A percentile compares a stretch with the other conserved stretches of the same genome.
Conservation (phyloP, 2,888 invertebrate species). For the Atethmia centrago region DNA sequence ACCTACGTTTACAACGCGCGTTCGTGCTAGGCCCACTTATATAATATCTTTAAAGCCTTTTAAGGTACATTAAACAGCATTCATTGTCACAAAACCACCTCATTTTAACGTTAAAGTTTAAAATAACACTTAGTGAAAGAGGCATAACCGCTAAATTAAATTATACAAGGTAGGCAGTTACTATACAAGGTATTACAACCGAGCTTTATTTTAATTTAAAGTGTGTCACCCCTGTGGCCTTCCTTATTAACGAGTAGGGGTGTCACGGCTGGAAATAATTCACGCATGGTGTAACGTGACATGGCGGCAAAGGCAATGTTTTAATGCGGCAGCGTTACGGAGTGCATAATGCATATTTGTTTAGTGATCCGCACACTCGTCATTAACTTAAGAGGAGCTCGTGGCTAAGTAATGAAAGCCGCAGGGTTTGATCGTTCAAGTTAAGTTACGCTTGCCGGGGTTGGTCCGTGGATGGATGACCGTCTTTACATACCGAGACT, state of each 20-base stretch:
- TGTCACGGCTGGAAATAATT: slow-evolving; percentile 36
- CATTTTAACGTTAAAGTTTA: slow-evolving; percentile 32
- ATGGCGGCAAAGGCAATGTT: slow-evolving; percentile 6
- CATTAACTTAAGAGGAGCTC: no score
- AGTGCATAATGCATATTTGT: not conserved
- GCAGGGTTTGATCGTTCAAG: no score
- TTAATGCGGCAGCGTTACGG: not conserved
- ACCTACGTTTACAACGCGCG: no score
- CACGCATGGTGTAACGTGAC: not conserved
- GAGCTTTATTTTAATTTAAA: slow-evolving; percentile 58
- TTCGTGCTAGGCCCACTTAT: not conserved
- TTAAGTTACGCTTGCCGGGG: no score
- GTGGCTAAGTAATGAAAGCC: no score
- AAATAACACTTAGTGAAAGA: slow-evolving; percentile 46
- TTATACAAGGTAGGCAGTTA: slow-evolving; percentile 42
- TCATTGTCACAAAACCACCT: slow-evolving; percentile 38
- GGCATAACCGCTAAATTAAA: slow-evolving; percentile 48
- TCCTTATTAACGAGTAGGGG: slow-evolving; percentile 24
- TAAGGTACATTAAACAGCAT: slow-evolving; percentile 17
- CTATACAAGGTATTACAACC: slow-evolving; percentile 16
- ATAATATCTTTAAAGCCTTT: not conserved
- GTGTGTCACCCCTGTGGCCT: slow-evolving; percentile 49
- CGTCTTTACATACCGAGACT: no score
- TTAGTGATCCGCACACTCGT: no score
- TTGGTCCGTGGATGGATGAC: no score